A percentile compares a stretch with the other conserved stretches of the same genome.
Conservation (phyloP, 2,888 invertebrate genomes). For the Crematogaster levior region DNA sequence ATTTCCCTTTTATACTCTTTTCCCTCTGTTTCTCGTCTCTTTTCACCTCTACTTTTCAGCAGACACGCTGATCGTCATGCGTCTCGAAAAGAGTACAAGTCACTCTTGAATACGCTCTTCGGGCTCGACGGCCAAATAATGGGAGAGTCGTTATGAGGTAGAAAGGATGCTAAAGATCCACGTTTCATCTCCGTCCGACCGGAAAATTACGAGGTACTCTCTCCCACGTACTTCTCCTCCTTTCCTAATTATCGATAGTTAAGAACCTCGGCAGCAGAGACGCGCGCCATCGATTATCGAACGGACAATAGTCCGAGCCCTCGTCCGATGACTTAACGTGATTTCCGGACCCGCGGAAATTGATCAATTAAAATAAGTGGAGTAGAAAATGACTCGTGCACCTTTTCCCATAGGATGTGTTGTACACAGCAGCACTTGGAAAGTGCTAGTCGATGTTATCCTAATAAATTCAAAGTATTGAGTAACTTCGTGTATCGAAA, state of each 20-base stretch:
- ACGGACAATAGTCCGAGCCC: conserved; percentile 42
- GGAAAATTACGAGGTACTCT: conserved; percentile 62
- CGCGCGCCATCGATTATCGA: conserved; percentile 51
- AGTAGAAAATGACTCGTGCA: conserved; percentile 17
- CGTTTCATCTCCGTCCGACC: conserved; percentile 53
- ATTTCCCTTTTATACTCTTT: conserved; percentile 48
- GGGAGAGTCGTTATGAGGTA: conserved; percentile 57
- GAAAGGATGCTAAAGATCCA: conserved; percentile 50
- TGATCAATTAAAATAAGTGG: conserved; percentile 46
- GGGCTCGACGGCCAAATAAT: conserved; percentile 30
- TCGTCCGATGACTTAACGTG: conserved; percentile 46
- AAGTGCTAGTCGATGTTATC: not conserved
- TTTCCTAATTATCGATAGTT: conserved; percentile 44
- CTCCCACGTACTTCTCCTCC: not conserved
- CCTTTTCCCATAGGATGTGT: not conserved
- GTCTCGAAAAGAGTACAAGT: conserved; percentile 27
- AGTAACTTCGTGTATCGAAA: not conserved
- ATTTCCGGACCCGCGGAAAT: conserved; percentile 21
- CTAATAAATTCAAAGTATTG: not conserved
- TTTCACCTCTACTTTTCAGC: conserved; percentile 8
- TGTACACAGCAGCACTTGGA: not conserved
- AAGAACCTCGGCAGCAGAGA: conserved; percentile 36
- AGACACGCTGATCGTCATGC: conserved; percentile 13
- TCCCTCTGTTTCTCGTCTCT: not conserved
- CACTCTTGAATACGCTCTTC: conserved; percentile 14